These are phyloP conservation scores for Xiphophorus hellerii DNA, from an alignment of 2,113 vertebrate species.

Conservation along the genomic window DNA sequence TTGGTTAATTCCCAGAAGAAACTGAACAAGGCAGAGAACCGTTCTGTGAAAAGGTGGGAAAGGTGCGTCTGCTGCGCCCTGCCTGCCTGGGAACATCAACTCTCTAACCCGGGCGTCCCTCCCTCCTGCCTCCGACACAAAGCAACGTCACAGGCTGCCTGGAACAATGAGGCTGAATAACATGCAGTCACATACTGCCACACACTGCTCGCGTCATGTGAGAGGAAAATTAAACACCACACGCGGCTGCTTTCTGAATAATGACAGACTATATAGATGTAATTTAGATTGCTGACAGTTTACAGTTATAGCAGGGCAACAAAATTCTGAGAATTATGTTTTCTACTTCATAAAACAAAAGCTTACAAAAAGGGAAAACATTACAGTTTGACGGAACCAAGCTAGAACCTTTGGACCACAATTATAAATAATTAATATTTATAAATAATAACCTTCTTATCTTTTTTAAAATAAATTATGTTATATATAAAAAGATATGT, in stretches of 20 bases:
- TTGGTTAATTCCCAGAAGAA: not conserved
- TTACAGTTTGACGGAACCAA: not conserved
- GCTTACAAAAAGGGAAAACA: too few relatives aligned
- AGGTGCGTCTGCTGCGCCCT: conserved; percentile 41
- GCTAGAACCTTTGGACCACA: not conserved
- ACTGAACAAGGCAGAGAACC: not conserved
- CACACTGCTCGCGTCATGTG: not conserved
- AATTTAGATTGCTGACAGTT: not conserved
- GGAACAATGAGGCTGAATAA: not conserved
- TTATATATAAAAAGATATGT: too few relatives aligned
- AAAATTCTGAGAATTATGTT: not conserved
- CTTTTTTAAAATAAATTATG: too few relatives aligned
- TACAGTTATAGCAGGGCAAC: not conserved
- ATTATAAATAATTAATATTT: not conserved
- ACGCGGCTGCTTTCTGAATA: not conserved
- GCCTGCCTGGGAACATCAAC: conserved; percentile 18
- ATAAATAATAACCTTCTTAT: too few relatives aligned
- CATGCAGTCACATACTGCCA: too few relatives aligned
- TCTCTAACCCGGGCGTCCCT: not conserved
- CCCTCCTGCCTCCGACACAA: conserved; percentile 20
- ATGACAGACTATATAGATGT: not conserved
- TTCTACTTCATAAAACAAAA: too few relatives aligned
- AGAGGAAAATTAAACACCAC: not conserved
- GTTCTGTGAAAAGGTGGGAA: conserved; percentile 11
- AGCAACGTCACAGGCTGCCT: conserved; percentile 10